A percentile compares a stretch with the other conserved stretches of the same genome.
phyloP scores from a whole-genome alignment of 2,113 vertebrate genomes.

The Aegithalos caudatus region DNA sequence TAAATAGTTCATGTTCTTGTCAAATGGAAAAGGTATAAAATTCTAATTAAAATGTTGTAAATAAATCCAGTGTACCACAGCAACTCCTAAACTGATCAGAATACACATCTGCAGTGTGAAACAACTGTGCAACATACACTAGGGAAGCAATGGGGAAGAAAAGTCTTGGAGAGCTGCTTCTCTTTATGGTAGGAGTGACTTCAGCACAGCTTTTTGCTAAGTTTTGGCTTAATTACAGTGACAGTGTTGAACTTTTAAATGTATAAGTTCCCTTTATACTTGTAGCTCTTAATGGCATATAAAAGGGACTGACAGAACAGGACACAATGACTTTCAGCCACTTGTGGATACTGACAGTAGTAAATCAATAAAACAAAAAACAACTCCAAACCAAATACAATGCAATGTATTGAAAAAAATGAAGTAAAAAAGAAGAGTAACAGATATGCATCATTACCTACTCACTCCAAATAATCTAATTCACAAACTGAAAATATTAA shows the following conservation, averaged over 20 bases:
- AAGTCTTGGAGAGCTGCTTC: neutral
- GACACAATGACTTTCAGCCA: neutral
- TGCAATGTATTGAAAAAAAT: neutral
- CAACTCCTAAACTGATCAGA: neutral
- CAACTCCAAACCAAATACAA: neutral
- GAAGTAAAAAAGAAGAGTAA: neutral
- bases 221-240: neutral
- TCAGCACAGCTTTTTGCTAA: neutral
- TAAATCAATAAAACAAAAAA: neutral
- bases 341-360: neutral
- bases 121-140: neutral
- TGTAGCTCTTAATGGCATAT: neutral
- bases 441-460: neutral
- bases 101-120: neutral
- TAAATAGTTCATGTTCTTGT: neutral
- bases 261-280: neutral
- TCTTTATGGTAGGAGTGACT: neutral
- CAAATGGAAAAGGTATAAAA: neutral
- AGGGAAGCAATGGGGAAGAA: neutral
- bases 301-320: neutral
- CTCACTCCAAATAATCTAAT: neutral
- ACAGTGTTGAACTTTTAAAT: neutral
- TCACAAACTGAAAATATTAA: neutral
- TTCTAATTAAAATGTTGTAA: neutral
- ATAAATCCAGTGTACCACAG: neutral